Base-by-base conservation (phyloP, 2,888 invertebrate genomes). In the Phymatocera aterrima region DNA sequence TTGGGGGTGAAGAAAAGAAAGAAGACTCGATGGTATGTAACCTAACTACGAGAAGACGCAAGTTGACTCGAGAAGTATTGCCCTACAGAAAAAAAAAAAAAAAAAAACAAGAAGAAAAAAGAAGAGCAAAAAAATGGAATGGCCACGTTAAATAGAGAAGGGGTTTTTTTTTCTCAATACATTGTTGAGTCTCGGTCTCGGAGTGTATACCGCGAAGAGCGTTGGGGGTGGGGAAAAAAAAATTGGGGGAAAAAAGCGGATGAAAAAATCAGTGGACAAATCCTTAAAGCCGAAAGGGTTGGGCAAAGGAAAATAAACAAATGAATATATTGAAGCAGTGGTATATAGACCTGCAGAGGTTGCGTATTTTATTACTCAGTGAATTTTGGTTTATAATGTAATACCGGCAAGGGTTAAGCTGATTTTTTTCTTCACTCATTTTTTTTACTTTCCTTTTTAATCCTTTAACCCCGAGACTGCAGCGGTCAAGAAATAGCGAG, bases 321-420 rank as follows among this genome's bases (percentile, higher is more conserved):
- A 75, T 57, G 60, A 75, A 75, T 54, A 75, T 75, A 60, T 75
- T 72, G 72, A 72, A 72, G 72, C 75, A 75, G 60, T 75, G 60
- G 57, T n/a, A n/a, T n/a, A n/a, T n/a, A n/a, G 57, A 57, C 37
- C 18, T 57, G 75, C n/a, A 24, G 40, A 28, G 75, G 57, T 54
- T 60, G 75, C 57, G 37, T 75, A 34, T 75, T 75, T 75, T 75
- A 75, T 75, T 75, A 46, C 75, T 72, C 4, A 34, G 43, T 37
- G 72, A 72, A 75, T 57, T 75, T 60, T 40, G 24, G 57, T 57
- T 54, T 51, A 72, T 72, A 72, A 34, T 48, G 72, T 31, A 75
- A 75, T 57, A 75, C 61, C 57, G 40, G 75, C 57, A 75, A 75
- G 75, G 75, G 75, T 75, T 75, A 60, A 75, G 75, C 75, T 75